These are phyloP conservation scores for Camponotus pennsylvanicus DNA, from an alignment of 1,140 invertebrate species.

Conservation along the genomic window DNA sequence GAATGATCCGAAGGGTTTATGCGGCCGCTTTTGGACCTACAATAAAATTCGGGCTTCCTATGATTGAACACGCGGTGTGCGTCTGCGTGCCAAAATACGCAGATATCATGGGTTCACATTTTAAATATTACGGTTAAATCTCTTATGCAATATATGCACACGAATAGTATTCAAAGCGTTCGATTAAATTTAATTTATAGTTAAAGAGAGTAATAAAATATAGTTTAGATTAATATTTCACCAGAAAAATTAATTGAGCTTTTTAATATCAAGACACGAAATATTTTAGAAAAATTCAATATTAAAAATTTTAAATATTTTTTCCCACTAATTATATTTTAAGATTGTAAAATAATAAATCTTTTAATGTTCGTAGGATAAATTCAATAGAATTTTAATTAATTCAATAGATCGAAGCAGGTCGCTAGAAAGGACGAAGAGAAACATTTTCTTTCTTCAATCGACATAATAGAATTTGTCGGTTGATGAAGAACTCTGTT, in stretches of 20 bases:
- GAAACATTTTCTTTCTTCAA: conserved; percentile 10
- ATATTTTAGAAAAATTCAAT: neutral
- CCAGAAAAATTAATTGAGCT: neutral
- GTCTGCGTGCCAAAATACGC: neutral
- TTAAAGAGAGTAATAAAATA: neutral
- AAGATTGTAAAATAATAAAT: neutral
- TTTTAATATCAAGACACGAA: neutral
- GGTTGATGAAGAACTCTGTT: conserved; percentile 67
- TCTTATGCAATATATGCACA: neutral
- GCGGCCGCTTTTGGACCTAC: conserved; percentile 45
- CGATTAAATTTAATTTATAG: neutral
- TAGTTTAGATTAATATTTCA: neutral
- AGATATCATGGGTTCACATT: neutral
- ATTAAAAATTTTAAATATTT: neutral
- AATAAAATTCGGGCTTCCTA: conserved; percentile 58
- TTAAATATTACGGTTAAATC: neutral
- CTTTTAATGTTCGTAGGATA: neutral
- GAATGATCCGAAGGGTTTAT: conserved; percentile 44
- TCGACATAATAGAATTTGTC: conserved; percentile 77
- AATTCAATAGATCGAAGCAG: conserved; percentile 19
- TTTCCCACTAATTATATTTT: neutral
- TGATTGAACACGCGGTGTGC: neutral
- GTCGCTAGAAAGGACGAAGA: neutral
- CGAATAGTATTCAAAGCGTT: neutral
- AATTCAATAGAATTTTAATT: conserved; percentile 2